phyloP scores from a whole-genome alignment of 2,113 vertebrate genomes.

The Cranoglanis bouderius region DNA sequence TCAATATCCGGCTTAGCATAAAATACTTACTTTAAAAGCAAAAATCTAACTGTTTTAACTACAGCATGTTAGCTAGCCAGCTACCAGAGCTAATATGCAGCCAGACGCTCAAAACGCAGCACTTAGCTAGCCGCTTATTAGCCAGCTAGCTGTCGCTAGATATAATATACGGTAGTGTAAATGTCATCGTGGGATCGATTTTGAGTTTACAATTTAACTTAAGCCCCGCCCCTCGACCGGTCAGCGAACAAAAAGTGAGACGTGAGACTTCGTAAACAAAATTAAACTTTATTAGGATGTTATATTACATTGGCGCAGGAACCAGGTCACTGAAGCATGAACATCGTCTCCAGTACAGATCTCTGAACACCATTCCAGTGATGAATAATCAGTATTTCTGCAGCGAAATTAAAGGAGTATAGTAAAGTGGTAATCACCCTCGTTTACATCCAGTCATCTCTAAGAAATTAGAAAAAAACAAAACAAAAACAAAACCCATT shows the following conservation, averaged over 20 bases:
- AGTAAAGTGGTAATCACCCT: background rate
- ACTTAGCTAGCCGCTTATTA: background rate
- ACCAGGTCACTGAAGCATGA: conserved; percentile 26
- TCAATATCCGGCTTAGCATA: background rate
- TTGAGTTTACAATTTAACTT: background rate
- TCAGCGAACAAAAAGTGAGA: background rate
- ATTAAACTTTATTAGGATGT: conserved; percentile 61
- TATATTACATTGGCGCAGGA: conserved; percentile 55
- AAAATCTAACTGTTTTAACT: background rate
- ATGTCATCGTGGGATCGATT: background rate
- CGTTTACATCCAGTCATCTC: conserved; percentile 40
- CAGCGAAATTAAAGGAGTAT: conserved; percentile 32
- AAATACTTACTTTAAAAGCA: background rate
- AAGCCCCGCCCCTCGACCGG: background rate
- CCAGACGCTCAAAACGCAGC: background rate
- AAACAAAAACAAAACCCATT: too few species aligned
- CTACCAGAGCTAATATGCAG: background rate
- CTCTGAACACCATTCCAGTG: conserved; percentile 20
- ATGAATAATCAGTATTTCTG: conserved; percentile 38
- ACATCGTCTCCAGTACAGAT: conserved; percentile 28
- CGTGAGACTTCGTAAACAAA: conserved; percentile 47
- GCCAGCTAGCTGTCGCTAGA: background rate
- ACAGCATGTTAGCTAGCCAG: background rate
- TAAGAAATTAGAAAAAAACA: background rate
- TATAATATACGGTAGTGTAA: background rate